Percentiles rank a stretch among this genome's conserved stretches.
These are phyloP conservation scores for Clivina fossor DNA, from an alignment of 2,888 invertebrate species.

Conservation along the genomic window DNA sequence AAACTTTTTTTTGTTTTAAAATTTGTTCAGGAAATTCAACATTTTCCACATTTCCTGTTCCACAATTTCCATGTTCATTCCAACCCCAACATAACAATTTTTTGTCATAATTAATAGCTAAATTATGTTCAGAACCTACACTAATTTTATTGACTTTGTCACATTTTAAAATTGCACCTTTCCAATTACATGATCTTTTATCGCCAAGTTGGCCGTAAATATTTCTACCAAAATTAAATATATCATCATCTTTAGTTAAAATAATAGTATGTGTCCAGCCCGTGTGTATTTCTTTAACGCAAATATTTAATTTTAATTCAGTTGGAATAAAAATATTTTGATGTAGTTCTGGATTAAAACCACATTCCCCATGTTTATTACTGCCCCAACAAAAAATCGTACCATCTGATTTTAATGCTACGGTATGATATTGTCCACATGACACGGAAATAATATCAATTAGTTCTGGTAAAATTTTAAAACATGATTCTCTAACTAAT, in stretches of 20 bases:
- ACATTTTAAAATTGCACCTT: slow-evolving; percentile 53
- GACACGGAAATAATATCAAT: slow-evolving; percentile 63
- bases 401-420: slow-evolving; percentile 60
- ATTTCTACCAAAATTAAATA: slow-evolving; percentile 80
- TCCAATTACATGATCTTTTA: slow-evolving; percentile 54
- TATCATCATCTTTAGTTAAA: slow-evolving; percentile 61
- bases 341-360: slow-evolving; percentile 59
- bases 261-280: slow-evolving; percentile 81
- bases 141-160: slow-evolving; percentile 60
- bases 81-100: slow-evolving; percentile 81
- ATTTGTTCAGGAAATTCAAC: slow-evolving; percentile 54
- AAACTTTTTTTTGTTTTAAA: slow-evolving; percentile 40
- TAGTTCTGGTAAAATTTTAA: slow-evolving; percentile 56
- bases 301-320: slow-evolving; percentile 60
- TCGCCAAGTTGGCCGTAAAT: slow-evolving; percentile 76
- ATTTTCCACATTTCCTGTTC: slow-evolving; percentile 60
- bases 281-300: slow-evolving; percentile 61
- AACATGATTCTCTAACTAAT: slow-evolving; percentile 52
- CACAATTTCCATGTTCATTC: slow-evolving; percentile 89
- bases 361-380: slow-evolving; percentile 80
- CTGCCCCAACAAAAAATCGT: slow-evolving; percentile 77
- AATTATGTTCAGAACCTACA: slow-evolving; percentile 78
- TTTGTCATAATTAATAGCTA: slow-evolving; percentile 67
- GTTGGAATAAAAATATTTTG: slow-evolving; percentile 57
- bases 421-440: slow-evolving; percentile 81